Evolutionary conservation across 1,140 invertebrate species (phyloP), one percentile per base, ranked within the genome.

Genomic region (Saccostrea cuccullata): DNA sequence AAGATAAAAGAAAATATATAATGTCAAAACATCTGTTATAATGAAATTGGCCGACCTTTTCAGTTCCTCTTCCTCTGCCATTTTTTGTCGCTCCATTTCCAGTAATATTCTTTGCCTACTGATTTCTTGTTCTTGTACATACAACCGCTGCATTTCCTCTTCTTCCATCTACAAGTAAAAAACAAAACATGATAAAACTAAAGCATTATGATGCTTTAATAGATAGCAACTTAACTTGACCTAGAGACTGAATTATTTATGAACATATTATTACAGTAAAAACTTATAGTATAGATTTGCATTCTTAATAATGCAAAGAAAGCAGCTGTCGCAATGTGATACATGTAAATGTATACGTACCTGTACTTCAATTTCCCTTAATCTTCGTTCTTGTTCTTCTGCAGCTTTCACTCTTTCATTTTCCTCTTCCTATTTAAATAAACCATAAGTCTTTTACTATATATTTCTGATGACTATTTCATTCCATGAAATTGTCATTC

Each of bases 311-410:
- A 47, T 47, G 40, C 40, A 3, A 47, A 47, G n/a, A 47, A 47
- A 47, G 40, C 40, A 58, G 1, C 56, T 17, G 56, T 58, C 13
- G 3, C 20, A 17, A 12, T 15, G 30, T 13, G 15, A n/a, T n/a
- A n/a, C n/a, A 11, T 26, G 17, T 8, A 36, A 40, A 0, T 67
- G 13, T 86, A 17, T n/a, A 11, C 82, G 26, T 86, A 92, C 92
- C 90, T 93, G 90, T 90, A 90, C 90, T 89, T 93, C 92, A 55
- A 94, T 64, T 77, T 93, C 92, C 83, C 90, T 90, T 55, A 92
- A 60, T 47, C 91, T 87, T 58, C 88, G 86, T 77, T 94, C 93
- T 82, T 93, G 47, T 20, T 85, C 70, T 67, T 88, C 87, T 64
- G 84, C 87, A 26, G 77, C 84, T 20, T 23, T 23, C 55, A 67